These are phyloP conservation scores for Penaeus vannamei DNA, from an alignment of 1,140 invertebrate genomes.

Conservation along the genomic window DNA sequence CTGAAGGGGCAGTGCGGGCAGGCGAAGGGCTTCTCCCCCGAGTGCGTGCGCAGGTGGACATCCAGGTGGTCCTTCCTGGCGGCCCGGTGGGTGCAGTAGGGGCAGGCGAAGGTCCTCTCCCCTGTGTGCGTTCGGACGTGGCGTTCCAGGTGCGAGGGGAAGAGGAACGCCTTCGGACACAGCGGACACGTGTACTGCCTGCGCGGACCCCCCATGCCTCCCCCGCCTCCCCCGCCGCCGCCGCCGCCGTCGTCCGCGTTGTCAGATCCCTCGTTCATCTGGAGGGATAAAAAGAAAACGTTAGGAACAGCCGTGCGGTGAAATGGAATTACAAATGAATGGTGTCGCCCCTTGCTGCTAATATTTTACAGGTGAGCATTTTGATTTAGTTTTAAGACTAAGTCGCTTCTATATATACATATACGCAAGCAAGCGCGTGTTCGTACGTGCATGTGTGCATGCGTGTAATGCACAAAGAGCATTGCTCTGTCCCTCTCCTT, in stretches of 20 bases:
- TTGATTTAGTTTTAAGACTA: no score
- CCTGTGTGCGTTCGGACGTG: slow-evolving; percentile 69
- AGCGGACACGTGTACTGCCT: slow-evolving; percentile 58
- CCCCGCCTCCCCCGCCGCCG: neutral
- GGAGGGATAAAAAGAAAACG: no score
- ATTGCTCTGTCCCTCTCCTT: no score
- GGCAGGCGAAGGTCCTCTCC: slow-evolving; percentile 55
- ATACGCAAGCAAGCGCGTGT: neutral
- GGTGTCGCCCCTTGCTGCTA: neutral
- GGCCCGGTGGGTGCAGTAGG: slow-evolving; percentile 72
- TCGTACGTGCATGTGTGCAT: no score
- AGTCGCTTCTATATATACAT: no score
- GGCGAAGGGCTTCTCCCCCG: slow-evolving; percentile 61
- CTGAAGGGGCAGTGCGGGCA: slow-evolving; percentile 56
- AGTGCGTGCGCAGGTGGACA: slow-evolving; percentile 61
- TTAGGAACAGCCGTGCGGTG: no score
- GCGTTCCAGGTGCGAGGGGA: slow-evolving; percentile 72
- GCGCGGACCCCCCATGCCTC: slow-evolving; percentile 4
- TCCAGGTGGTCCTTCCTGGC: slow-evolving; percentile 71
- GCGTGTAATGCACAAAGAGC: no score
- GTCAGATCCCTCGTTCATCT: slow-evolving; percentile 10
- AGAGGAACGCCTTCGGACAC: slow-evolving; percentile 72
- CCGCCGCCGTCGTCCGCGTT: slow-evolving; percentile 10
- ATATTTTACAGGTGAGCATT: neutral
- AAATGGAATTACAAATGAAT: no score